Evolutionary conservation across 2,888 invertebrate genomes (phyloP), one percentile per base, ranked within the genome.

Genomic region (Stegana nigrithorax): DNA sequence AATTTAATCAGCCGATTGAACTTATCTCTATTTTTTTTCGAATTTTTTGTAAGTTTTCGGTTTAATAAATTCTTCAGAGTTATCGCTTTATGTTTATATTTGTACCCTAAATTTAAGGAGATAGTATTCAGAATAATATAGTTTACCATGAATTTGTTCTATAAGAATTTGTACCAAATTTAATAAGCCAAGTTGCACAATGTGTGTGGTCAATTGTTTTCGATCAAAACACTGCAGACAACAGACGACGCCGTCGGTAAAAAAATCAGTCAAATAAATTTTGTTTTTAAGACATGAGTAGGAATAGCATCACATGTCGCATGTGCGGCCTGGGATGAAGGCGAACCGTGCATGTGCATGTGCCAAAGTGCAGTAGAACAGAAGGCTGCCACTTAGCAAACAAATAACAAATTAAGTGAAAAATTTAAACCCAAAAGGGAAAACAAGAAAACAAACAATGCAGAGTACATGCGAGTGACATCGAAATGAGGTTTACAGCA

Each of bases 391-490:
- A 45, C 32, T 55, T n/a, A 36, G 44, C 51, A 60, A 80, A 80
- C 80, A 77, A 80, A 80, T 78, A 77, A 77, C 78, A 80, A 78
- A 80, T 78, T 74, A 78, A 78, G 78, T 80, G 75, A n/a, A 72
- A 78, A 80, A 77, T 78, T 80, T 78, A 76, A 79, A 79, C 73
- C 67, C 72, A 69, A 59, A 29, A 45, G 27, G 58, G 17, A 25
- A 36, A 32, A 26, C 44, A 32, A 63, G 17, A 29, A 44, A 42
- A 32, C 50, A 51, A 39, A 14, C n/a, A n/a, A n/a, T n/a, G n/a
- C n/a, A n/a, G n/a, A n/a, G n/a, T n/a, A n/a, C n/a, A n/a, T n/a
- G n/a, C n/a, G n/a, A n/a, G n/a, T 8, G 32, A 63, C 56, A 62
- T 47, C 56, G 58, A 67, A 65, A 53, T 27, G 8, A 55, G 17